Base-by-base conservation (phyloP, 2,888 invertebrate genomes). In the Pachliopta kotzebuea region DNA sequence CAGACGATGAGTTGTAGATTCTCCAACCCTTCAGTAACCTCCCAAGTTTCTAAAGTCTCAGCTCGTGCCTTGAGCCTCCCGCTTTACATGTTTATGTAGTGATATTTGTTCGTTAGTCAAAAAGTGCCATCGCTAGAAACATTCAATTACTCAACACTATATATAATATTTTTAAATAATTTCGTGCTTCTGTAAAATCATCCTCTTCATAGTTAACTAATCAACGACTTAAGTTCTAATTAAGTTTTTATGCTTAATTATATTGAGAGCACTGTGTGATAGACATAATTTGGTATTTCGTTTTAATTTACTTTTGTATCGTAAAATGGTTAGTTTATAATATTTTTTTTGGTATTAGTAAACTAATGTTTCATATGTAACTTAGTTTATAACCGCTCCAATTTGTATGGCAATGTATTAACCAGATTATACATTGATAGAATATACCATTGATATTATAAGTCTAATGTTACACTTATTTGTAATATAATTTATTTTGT, bases 381-480 rank as follows among this genome's bases (percentile, higher is more conserved):
- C 23, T 49, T 62, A 65, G 58, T 53, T 58, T 50, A 24, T 65
- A 65, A 26, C 55, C 29, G 54, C 57, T 65, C 55, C 62, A 24
- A 62, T 62, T 62, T 65, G 54, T 55, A 58, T 23, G n/a, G 31
- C 49, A 55, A 55, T 65, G 65, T 65, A 62, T 62, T 57, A n/a
- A 50, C 29, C 53, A 61, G 37, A 56, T 56, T 56, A 61, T 61
- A 65, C 62, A 58, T 62, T 61, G 53, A 57, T 57, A 37, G 50
- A 62, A 84, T 84, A 82, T 81, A 77, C 84, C 83, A 85, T 85
- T 87, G 86, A 86, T 87, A 86, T 78, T 81, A 71, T 85, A 84
- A 84, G 83, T 76, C 57, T 74, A 73, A 71, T 69, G 55, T 62
- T 65, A 65, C 60, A 61, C 49, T 55, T 62, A 62, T 50, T 62